Evolutionary conservation across 2,888 invertebrate species (phyloP), one percentile per base, ranked within the genome.

Genomic region (Oscheius sp.): DNA sequence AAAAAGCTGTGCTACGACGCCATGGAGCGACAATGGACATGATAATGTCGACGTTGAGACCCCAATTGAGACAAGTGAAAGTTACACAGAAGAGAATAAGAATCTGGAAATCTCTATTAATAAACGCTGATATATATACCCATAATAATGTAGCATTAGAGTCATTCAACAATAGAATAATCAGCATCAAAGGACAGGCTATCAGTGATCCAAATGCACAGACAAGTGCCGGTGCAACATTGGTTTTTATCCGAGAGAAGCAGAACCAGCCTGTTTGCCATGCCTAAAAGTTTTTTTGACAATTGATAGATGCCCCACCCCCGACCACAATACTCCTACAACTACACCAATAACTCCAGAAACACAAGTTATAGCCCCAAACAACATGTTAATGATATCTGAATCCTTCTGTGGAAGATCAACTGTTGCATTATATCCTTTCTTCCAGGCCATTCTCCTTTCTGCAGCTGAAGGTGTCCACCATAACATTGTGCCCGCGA

Each of bases 1-100:
- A 95, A 89, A 95, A 95, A 9, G 98, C 98, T 9, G 95, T 93
- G 2, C 96, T 94, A 81, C 98, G 90, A 84, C 97, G 90, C 20
- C 94, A 94, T 6, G 98, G 98, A 77, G 95, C 90, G 20, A 98
- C 94, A 56, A 96, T 94, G 88, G 97, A 97, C 75, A 86, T 72
- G 5, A 85, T 89, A 84, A 99, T 95, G 88, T 99, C 98, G 69
- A 96, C 95, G 72, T 97, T 95, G 86, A 99, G 92, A 26, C 97
- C 92, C 98, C 98, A 99, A 86, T 95, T 96, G 80, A 97, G 90
- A 89, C 97, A 97, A 84, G 98, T 89, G 72, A 93, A 91, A 5
- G 87, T 87, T 73, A 89, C 87, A 22, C 87, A 87, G 44, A 89
- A 71, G 80, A 89, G 89, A 70, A 89, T 86, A 30, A 87, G 72